Evolutionary conservation across 1,140 invertebrate species (phyloP).

Genomic region (Drosophila lacteicornis): DNA sequence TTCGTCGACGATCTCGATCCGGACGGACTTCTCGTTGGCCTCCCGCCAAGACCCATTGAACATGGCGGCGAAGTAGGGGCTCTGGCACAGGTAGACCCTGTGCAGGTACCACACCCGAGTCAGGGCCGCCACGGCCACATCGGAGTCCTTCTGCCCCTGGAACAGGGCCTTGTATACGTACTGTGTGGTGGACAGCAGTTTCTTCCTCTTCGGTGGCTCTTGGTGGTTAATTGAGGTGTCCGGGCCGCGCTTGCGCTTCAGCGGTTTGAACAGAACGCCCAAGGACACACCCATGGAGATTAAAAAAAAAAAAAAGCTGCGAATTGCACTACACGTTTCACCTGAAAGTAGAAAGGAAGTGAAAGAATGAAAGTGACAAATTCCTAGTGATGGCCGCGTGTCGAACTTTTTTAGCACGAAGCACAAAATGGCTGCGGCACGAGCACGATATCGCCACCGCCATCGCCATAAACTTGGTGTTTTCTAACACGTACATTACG

Average conservation of each 20-base stretch:
- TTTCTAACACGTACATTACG: too few relatives aligned
- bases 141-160: conserved; percentile 91
- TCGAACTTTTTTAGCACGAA: too few relatives aligned
- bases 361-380: too few relatives aligned
- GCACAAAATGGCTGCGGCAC: too few relatives aligned
- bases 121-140: conserved; percentile 90
- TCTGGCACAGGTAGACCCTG: conserved; percentile 92
- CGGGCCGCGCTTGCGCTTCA: conserved; percentile 71
- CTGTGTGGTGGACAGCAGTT: conserved; percentile 89
- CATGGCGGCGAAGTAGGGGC: conserved; percentile 93
- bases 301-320: too few relatives aligned
- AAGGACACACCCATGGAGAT: conserved; percentile 67
- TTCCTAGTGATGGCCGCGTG: too few relatives aligned
- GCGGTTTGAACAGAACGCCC: conserved; percentile 55
- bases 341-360: too few relatives aligned
- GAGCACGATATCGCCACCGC: too few relatives aligned
- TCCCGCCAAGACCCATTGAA: conserved; percentile 93
- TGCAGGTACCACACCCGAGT: conserved; percentile 91
- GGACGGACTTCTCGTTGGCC: conserved; percentile 88
- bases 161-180: conserved; percentile 93
- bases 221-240: conserved; percentile 39
- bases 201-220: conserved; percentile 85
- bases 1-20: conserved; percentile 90
- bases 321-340: too few relatives aligned
- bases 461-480: too few relatives aligned